A percentile compares a stretch with the other conserved stretches of the same genome.
These are phyloP conservation scores for Phyllopteryx taeniolatus DNA, from an alignment of 2,113 vertebrate genomes.

Conservation along the genomic window DNA sequence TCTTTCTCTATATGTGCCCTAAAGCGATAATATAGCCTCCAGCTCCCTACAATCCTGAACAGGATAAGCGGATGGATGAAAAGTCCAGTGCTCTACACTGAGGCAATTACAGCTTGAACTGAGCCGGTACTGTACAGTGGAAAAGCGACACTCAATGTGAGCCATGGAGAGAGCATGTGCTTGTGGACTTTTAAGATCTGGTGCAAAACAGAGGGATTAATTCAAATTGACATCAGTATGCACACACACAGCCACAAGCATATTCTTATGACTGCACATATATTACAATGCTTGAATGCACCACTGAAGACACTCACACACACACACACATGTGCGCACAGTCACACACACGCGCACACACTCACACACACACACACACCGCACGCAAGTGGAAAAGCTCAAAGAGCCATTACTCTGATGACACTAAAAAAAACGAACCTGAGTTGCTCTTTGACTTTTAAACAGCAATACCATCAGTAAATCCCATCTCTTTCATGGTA, in stretches of 20 bases:
- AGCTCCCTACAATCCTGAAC: too few relatives aligned
- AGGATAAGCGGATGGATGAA: too few relatives aligned
- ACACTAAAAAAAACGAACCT: background rate
- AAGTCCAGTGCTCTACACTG: too few relatives aligned
- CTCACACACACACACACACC: constrained; percentile 6
- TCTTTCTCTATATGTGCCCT: too few relatives aligned
- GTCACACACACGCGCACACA: too few relatives aligned
- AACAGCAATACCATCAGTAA: background rate
- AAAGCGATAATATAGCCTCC: too few relatives aligned
- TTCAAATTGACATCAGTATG: constrained; percentile 40
- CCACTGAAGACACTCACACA: constrained; percentile 13
- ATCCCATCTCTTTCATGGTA: background rate
- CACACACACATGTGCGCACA: background rate
- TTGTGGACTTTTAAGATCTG: constrained; percentile 31
- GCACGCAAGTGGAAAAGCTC: constrained; percentile 3
- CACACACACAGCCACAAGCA: constrained; percentile 4
- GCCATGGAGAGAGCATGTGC: too few relatives aligned
- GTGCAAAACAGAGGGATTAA: constrained; percentile 51
- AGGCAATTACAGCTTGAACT: too few relatives aligned
- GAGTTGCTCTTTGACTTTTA: constrained; percentile 9
- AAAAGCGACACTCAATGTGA: too few relatives aligned
- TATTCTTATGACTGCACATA: constrained; percentile 16
- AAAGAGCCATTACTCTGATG: constrained; percentile 13
- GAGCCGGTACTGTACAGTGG: too few relatives aligned
- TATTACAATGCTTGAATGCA: constrained; percentile 26